phyloP scores from a whole-genome alignment of 2,113 vertebrate species.

The Zingel zingel region DNA sequence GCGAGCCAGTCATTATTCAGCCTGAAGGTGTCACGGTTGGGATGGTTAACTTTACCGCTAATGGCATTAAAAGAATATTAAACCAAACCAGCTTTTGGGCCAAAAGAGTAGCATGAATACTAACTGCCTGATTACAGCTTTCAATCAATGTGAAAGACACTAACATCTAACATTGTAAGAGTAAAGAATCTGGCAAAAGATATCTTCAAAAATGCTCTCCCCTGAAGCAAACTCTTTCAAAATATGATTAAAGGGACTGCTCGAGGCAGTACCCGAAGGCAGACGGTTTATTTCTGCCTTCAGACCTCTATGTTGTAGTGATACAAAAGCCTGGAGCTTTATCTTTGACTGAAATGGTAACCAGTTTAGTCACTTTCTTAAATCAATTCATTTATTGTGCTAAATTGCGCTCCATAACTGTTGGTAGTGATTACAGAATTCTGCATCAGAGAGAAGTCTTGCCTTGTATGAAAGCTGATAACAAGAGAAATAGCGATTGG shows the following conservation, averaged over 20 bases:
- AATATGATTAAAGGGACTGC: conserved; percentile 61
- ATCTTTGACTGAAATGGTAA: conserved; percentile 65
- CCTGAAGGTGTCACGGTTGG: too few relatives aligned
- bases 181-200: background rate
- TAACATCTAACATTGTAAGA: conserved; percentile 7
- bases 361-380: conserved; percentile 51
- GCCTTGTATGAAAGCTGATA: conserved; percentile 14
- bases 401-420: conserved; percentile 41
- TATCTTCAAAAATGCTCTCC: conserved; percentile 23
- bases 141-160: conserved; percentile 9
- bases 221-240: conserved; percentile 54
- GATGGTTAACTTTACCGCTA: too few relatives aligned
- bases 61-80: too few relatives aligned
- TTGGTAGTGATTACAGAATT: conserved; percentile 32
- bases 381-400: conserved; percentile 67
- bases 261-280: conserved; percentile 69
- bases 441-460: conserved; percentile 20
- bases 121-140: conserved; percentile 3
- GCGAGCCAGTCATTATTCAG: too few relatives aligned
- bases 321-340: conserved; percentile 67
- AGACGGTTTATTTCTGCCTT: conserved; percentile 62
- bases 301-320: conserved; percentile 67
- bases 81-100: too few relatives aligned
- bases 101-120: background rate
- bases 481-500: conserved; percentile 12